phyloP scores from a whole-genome alignment of 1,140 invertebrate genomes.

The Nylanderia fulva region DNA sequence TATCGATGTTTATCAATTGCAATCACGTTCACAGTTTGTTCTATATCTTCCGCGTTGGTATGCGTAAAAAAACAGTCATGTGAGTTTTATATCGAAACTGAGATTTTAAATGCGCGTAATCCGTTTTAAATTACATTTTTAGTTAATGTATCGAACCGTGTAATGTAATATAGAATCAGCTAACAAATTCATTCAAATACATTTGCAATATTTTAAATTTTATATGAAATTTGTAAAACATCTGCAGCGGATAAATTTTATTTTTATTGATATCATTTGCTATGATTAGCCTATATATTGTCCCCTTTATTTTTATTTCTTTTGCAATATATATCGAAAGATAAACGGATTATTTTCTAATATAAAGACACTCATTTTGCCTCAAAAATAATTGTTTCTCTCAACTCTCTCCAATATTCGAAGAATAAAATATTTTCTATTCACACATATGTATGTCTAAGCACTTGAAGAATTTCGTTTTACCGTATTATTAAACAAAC shows the following conservation, averaged over 20 bases:
- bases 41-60: not conserved
- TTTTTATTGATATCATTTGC: not conserved
- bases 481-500: constrained; percentile 34
- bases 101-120: constrained; percentile 40
- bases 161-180: not conserved
- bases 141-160: not conserved
- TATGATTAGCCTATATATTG: not conserved
- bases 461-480: constrained; percentile 21
- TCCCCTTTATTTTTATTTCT: not conserved
- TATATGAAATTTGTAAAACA: not conserved
- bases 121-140: constrained; percentile 41
- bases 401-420: constrained; percentile 6
- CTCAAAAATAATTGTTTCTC: not conserved
- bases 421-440: constrained; percentile 47
- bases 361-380: constrained; percentile 34
- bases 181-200: constrained; percentile 26
- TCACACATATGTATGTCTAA: not conserved
- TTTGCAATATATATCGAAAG: not conserved
- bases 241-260: not conserved
- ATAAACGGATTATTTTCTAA: constrained; percentile 18
- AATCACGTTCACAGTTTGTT: constrained; percentile 24
- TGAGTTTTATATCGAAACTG: constrained; percentile 29
- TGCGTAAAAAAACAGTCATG: constrained; percentile 21
- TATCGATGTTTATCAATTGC: constrained; percentile 54
- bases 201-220: constrained; percentile 24